These are phyloP conservation scores for Chrysolina haemoptera DNA, from an alignment of 2,888 invertebrate species.

Conservation along the genomic window DNA sequence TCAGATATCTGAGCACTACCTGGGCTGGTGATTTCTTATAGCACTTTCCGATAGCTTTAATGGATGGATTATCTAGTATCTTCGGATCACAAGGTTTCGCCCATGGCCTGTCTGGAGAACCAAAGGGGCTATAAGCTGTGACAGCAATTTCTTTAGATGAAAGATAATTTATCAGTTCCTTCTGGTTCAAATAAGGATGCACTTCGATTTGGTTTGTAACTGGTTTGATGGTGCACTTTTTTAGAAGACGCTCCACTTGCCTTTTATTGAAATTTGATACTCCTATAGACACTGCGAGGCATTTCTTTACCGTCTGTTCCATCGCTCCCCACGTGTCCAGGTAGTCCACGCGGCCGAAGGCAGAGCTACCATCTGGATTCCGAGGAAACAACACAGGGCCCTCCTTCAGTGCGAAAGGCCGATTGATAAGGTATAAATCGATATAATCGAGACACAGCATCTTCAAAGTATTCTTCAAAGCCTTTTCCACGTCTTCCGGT, in stretches of 20 bases:
- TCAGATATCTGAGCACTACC: conserved; percentile 74
- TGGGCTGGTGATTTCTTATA: conserved; percentile 80
- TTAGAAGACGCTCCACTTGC: conserved; percentile 77
- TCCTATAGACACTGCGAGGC: conserved; percentile 79
- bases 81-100: conserved; percentile 81
- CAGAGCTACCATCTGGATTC: conserved; percentile 50
- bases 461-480: conserved; percentile 67
- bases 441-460: conserved; percentile 72
- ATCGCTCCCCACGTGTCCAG: conserved; percentile 79
- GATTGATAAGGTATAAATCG: conserved; percentile 74
- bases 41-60: conserved; percentile 75
- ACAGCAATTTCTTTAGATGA: conserved; percentile 76
- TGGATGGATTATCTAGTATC: conserved; percentile 80
- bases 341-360: conserved; percentile 77
- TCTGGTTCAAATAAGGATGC: conserved; percentile 84
- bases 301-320: conserved; percentile 76
- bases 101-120: conserved; percentile 87
- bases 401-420: conserved; percentile 70
- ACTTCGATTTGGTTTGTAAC: conserved; percentile 81
- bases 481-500: conserved; percentile 72
- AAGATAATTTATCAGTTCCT: conserved; percentile 79
- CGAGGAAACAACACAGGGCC: conserved; percentile 54
- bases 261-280: conserved; percentile 83
- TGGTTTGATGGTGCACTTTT: conserved; percentile 74
- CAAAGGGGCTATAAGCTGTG: conserved; percentile 88